phyloP scores from a whole-genome alignment of 2,888 invertebrate genomes.

The Cheilosia urbana region DNA sequence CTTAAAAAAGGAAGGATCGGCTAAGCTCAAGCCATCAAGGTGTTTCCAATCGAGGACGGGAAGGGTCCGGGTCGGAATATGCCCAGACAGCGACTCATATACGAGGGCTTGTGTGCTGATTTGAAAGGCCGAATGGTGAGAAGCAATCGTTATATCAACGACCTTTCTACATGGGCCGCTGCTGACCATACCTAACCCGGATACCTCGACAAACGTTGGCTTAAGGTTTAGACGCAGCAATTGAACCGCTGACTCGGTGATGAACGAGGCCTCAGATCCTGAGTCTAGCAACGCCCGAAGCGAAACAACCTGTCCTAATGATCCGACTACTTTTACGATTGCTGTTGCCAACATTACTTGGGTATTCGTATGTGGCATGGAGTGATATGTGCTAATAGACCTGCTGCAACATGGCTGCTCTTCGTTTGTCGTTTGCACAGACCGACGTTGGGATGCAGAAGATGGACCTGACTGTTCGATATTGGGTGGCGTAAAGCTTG shows the following conservation, averaged over 20 bases:
- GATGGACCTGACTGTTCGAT: background rate
- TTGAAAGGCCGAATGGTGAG: conserved; percentile 2
- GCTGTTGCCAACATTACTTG: conserved; percentile 15
- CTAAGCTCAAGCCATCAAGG: conserved; percentile 16
- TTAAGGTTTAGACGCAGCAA: background rate
- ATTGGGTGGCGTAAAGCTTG: too few species aligned
- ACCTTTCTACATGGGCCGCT: conserved; percentile 1
- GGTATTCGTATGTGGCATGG: background rate
- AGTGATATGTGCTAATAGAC: too few species aligned
- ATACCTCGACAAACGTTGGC: conserved; percentile 3
- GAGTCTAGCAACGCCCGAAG: conserved; percentile 10
- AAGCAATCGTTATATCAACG: background rate
- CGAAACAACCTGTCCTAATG: conserved; percentile 1
- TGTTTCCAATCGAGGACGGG: conserved; percentile 7
- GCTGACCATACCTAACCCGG: conserved; percentile 8
- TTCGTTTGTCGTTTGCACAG: background rate
- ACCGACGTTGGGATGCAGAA: background rate
- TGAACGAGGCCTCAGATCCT: conserved; percentile 1
- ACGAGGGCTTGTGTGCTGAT: background rate
- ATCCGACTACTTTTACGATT: background rate
- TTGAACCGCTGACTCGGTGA: too few species aligned
- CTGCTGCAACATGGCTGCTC: background rate
- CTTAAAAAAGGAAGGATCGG: conserved; percentile 7
- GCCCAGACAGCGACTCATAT: conserved; percentile 20
- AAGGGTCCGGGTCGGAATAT: background rate